Conservation (phyloP, 2,113 vertebrate species). For the Colossoma macropomum region DNA sequence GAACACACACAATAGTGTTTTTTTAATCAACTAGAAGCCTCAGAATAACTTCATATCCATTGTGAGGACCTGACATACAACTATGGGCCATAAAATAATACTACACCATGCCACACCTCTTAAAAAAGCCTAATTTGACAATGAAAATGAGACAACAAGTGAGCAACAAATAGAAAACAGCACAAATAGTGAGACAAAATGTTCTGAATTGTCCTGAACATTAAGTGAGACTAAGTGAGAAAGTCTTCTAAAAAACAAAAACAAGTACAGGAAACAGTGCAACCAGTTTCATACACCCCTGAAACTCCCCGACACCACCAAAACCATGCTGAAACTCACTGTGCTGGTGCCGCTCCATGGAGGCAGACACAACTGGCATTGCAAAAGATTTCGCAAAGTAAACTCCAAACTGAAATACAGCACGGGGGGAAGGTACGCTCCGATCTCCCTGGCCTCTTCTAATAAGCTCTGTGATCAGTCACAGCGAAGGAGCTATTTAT, state of each 20-base stretch:
- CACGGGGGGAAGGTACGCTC: background rate
- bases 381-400: background rate
- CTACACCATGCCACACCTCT: background rate
- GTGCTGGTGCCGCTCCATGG: background rate
- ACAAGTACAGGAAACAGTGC: background rate
- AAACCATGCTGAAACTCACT: constrained; percentile 1
- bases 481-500: constrained; percentile 35
- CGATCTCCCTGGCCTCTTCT: background rate
- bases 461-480: constrained; percentile 26
- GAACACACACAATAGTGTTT: background rate
- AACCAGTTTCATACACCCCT: no score
- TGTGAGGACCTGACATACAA: background rate
- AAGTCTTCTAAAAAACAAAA: background rate
- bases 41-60: background rate
- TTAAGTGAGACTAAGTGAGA: no score
- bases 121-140: background rate
- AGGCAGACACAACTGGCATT: background rate
- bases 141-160: no score
- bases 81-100: background rate
- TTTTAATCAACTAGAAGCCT: background rate
- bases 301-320: background rate
- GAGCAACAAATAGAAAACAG: no score
- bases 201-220: no score
- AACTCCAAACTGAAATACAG: background rate
- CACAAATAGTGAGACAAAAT: no score